These are phyloP conservation scores for Botia almorhae DNA, from an alignment of 2,797 vertebrate species.

Conservation along the genomic window DNA sequence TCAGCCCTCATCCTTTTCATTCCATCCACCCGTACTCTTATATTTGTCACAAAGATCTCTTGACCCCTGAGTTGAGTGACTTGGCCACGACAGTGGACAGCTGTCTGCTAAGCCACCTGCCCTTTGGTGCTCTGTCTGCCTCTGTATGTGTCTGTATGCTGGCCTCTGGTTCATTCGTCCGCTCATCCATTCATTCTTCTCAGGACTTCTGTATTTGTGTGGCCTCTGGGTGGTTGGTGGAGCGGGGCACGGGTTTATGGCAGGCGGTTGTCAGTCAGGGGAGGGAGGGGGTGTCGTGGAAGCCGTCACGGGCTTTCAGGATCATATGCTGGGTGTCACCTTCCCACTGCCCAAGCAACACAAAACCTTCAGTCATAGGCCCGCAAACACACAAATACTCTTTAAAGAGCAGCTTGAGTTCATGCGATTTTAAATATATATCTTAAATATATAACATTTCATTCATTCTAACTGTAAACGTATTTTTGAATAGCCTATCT, in stretches of 20 bases:
- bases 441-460: not conserved
- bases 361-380: slow-evolving; percentile 12
- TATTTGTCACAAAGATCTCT: slow-evolving; percentile 53
- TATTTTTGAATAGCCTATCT: too few relatives aligned
- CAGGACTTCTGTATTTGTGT: slow-evolving; percentile 41
- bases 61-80: slow-evolving; percentile 48
- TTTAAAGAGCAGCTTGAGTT: slow-evolving; percentile 52
- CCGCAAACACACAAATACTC: slow-evolving; percentile 29
- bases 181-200: slow-evolving; percentile 60
- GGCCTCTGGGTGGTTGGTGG: slow-evolving; percentile 58
- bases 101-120: slow-evolving; percentile 60
- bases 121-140: slow-evolving; percentile 58
- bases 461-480: too few relatives aligned
- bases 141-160: slow-evolving; percentile 56
- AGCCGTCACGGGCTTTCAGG: slow-evolving; percentile 78
- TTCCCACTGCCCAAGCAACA: slow-evolving; percentile 59
- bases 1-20: slow-evolving; percentile 55
- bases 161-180: slow-evolving; percentile 47
- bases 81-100: slow-evolving; percentile 59
- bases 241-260: slow-evolving; percentile 54
- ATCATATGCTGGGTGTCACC: slow-evolving; percentile 80
- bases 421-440: not conserved
- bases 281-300: slow-evolving; percentile 61
- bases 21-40: slow-evolving; percentile 40
- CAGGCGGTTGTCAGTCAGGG: slow-evolving; percentile 67